Conservation (phyloP, 64 coral and sea anemone genomes). For the Anthopleura sola region DNA sequence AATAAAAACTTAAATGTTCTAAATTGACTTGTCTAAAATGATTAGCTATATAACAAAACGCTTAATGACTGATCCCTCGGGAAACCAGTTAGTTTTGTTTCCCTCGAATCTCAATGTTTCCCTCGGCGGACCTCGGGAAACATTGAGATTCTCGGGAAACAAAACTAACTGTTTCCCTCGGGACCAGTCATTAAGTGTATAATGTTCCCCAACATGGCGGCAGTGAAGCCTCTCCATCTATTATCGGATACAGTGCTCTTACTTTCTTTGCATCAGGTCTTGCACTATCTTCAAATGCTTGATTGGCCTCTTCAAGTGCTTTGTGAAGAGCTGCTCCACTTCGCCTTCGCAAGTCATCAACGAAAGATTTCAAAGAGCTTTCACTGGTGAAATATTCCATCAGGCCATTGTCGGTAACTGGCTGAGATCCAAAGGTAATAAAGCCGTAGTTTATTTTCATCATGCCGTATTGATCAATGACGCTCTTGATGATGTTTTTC, state of each 20-base stretch:
- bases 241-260: neutral
- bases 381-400: conserved; percentile 23
- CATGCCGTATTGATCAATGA: conserved; percentile 61
- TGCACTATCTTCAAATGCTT: conserved; percentile 29
- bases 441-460: conserved; percentile 34
- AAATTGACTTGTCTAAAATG: too few species aligned
- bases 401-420: conserved; percentile 25
- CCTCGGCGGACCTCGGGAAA: too few species aligned
- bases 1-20: too few species aligned
- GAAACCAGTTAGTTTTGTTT: too few species aligned
- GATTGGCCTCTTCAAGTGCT: conserved; percentile 26
- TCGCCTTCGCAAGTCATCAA: conserved; percentile 16
- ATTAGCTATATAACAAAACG: too few species aligned
- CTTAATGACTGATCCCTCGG: too few species aligned
- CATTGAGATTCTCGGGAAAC: too few species aligned
- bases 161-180: too few species aligned
- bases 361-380: conserved; percentile 10
- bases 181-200: neutral
- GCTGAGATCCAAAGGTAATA: conserved; percentile 32
- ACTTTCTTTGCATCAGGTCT: conserved; percentile 30
- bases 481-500: conserved; percentile 67
- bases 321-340: conserved; percentile 29
- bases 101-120: too few species aligned
- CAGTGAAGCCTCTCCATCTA: neutral
- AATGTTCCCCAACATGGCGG: neutral